Base-by-base conservation (phyloP, 2,888 invertebrate genomes). In the Eustalomyia histrio region DNA sequence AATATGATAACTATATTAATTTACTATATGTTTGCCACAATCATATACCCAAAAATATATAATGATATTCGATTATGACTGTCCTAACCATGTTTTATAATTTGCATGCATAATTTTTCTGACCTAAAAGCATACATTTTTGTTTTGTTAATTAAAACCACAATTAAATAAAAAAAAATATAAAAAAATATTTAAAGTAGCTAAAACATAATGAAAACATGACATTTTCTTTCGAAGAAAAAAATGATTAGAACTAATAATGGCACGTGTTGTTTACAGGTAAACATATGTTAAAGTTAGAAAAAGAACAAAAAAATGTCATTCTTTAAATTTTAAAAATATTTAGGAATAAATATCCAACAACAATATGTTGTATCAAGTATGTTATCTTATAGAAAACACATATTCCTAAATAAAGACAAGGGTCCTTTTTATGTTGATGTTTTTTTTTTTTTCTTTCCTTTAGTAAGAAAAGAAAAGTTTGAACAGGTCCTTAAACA, bases 391-490 rank as follows among this genome's bases (percentile, higher is more conserved):
- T 35, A 61, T 39, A 18, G 18, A 14, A 29, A 47, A 61, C 24
- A 53, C 16, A 33, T 33, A 39, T 33, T 50, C 10, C 29, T 35
- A 18, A 17, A 33, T 4, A 7, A 17, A 12, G n/a, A 35, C 21
- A 47, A 18, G 24, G 24, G 29, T 71, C 55, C 53, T 39, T 47
- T 33, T 24, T 39, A 3, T 10, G 39, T 39, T 12, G 14, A 1
- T 8, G n/a, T n/a, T 1, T 39, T 12, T 39, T 10, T 39, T 10
- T 47, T n/a, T 58, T 43, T 52, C n/a, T n/a, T n/a, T n/a, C n/a
- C n/a, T n/a, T 29, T 47, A 47, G n/a, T n/a, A n/a, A 47, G 75
- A 83, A 76, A 76, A 61, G 83, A 55, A 63, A 87, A 81, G 83
- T 85, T 83, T 85, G 69, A 83, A 82, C 58, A 71, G 68, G 52